Evolutionary conservation across 2,888 invertebrate species (phyloP).

Genomic region (Pogonocherus hispidulus): DNA sequence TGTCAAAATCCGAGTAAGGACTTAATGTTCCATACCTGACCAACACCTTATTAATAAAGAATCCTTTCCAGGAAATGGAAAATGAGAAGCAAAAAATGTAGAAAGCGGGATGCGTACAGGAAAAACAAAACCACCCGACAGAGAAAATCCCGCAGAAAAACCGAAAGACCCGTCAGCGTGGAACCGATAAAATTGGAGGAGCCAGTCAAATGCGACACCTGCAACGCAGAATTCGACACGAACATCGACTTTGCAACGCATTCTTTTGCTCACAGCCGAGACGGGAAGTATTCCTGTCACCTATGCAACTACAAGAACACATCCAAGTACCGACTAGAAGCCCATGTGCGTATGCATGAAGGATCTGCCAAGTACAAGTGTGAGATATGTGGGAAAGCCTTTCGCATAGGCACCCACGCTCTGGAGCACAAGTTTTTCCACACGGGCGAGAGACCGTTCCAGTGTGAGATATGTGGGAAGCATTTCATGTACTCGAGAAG

Average conservation of each 20-base stretch:
- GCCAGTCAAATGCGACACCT: constrained; percentile 71
- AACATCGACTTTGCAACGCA: constrained; percentile 62
- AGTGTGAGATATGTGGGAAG: constrained; percentile 64
- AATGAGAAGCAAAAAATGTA: background rate
- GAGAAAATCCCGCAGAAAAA: constrained; percentile 18
- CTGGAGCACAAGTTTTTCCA: constrained; percentile 68
- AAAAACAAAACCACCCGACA: background rate
- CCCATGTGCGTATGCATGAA: constrained; percentile 58
- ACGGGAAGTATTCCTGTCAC: constrained; percentile 53
- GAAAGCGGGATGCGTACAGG: background rate
- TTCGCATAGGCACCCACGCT: constrained; percentile 68
- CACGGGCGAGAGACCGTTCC: constrained; percentile 67
- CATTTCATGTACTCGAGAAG: constrained; percentile 71
- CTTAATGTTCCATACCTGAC: background rate
- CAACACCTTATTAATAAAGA: constrained; percentile 11
- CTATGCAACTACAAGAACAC: constrained; percentile 51
- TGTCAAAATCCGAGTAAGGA: constrained; percentile 21
- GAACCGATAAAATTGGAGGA: constrained; percentile 53
- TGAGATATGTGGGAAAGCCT: constrained; percentile 53
- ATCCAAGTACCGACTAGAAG: constrained; percentile 56
- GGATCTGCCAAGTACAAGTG: constrained; percentile 55
- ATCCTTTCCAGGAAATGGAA: constrained; percentile 17
- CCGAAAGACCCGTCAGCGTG: constrained; percentile 22
- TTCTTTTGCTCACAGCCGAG: constrained; percentile 57
- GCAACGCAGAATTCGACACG: constrained; percentile 70